Evolutionary conservation across 1,140 invertebrate genomes (phyloP).

Genomic region (Calycopis cecrops): DNA sequence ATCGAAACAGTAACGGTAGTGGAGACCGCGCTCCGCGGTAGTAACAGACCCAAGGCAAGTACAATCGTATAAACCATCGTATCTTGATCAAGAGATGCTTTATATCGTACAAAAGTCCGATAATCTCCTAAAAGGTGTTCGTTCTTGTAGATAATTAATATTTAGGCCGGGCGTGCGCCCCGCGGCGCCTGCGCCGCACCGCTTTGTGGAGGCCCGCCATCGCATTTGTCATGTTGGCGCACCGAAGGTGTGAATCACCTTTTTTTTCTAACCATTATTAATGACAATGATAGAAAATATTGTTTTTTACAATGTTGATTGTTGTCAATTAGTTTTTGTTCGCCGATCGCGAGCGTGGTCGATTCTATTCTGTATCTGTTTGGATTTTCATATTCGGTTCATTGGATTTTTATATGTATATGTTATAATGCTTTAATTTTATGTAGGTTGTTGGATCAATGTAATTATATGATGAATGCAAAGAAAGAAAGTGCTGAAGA

Average conservation of each 20-base stretch:
- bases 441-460: too few relatives aligned
- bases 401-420: conserved; percentile 54
- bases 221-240: conserved; percentile 71
- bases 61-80: conserved; percentile 33
- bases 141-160: conserved; percentile 69
- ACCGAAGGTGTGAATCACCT: conserved; percentile 68
- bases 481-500: too few relatives aligned
- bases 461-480: too few relatives aligned
- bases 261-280: conserved; percentile 70
- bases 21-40: neutral
- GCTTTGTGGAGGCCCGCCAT: conserved; percentile 50
- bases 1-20: neutral
- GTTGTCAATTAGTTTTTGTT: conserved; percentile 70
- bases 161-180: conserved; percentile 54
- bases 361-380: conserved; percentile 65
- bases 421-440: conserved; percentile 47
- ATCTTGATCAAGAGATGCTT: conserved; percentile 57
- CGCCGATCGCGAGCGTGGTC: conserved; percentile 58
- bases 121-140: conserved; percentile 71
- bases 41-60: neutral
- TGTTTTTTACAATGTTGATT: conserved; percentile 70
- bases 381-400: conserved; percentile 64
- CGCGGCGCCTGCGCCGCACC: conserved; percentile 51
- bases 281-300: conserved; percentile 73
- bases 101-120: conserved; percentile 55